Conservation (phyloP, 2,113 vertebrate genomes). For the Agelaius tricolor region DNA sequence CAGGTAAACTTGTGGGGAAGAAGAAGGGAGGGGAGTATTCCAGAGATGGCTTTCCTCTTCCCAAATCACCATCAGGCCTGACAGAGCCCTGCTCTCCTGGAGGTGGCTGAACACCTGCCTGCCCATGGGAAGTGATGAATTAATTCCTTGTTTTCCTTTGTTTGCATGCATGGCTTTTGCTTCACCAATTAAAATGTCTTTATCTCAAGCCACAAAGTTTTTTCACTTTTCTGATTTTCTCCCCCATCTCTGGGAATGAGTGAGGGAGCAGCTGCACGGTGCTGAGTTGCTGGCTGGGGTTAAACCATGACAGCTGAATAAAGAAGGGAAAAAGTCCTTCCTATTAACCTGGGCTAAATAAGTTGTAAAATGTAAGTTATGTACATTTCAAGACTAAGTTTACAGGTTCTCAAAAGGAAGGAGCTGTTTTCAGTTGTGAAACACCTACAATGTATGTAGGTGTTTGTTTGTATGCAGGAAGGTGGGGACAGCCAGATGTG, state of each 20-base stretch:
- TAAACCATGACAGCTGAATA: background rate
- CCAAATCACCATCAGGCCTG: accelerated
- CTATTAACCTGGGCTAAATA: background rate
- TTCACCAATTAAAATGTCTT: background rate
- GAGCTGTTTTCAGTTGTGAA: background rate
- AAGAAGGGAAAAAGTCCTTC: background rate
- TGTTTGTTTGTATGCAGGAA: background rate
- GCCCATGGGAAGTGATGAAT: accelerated
- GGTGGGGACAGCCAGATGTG: background rate
- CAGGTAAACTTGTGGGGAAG: background rate
- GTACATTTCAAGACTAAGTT: background rate
- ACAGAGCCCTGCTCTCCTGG: background rate
- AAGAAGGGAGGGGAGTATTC: background rate
- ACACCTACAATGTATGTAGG: accelerated
- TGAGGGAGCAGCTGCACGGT: background rate
- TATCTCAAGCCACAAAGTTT: background rate
- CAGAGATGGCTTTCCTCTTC: background rate
- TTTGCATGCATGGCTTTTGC: background rate
- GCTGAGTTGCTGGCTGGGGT: background rate
- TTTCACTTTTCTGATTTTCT: background rate
- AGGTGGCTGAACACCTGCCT: background rate
- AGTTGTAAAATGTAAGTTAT: background rate
- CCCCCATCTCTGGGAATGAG: background rate
- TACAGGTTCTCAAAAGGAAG: background rate
- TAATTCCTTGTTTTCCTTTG: background rate